Evolutionary conservation across 2,113 vertebrate genomes (phyloP), one percentile per base, ranked within the genome.

Genomic region (Montifringilla adamsi): DNA sequence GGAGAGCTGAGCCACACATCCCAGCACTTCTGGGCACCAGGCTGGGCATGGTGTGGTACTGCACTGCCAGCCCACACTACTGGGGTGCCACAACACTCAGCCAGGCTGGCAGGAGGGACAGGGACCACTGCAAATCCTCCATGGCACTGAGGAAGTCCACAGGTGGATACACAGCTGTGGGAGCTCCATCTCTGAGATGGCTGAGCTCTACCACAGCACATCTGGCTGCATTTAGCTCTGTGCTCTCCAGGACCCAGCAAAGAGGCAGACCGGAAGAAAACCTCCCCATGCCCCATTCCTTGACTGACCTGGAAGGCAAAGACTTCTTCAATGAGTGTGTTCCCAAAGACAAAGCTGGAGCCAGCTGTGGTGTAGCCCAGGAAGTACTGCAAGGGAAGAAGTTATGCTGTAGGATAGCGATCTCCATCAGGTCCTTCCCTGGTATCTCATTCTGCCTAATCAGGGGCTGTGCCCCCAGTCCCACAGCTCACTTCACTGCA

Each of bases 301-400:
- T 49, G 52, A 87, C 98, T 98, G 53, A 99, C 99, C 98, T 99
- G 98, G 96, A 99, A 99, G 23, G 99, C 99, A 74, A 99, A 99
- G 68, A 98, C 91, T 1, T 97, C 64, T n/a, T 73, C 17, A 82
- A 98, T 97, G 74, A 99, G 98, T 2, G 69, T 58, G 11, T 98
- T 67, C 66, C 99, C 99, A 81, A 99, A 99, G 87, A 99, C 98
- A 6, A 99, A 99, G 16, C 70, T 31, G 63, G 99, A 99, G 15
- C 99, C 99, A 4, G 94, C 96, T 68, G 69, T 97, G 9, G 99
- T 99, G 85, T 99, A 99, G 88, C 98, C 59, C 78, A 99, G 98
- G 97, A 99, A 99, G 62, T 84, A 91, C 99, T 99, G 96, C 30
- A 93, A 96, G 47, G 21, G 55, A 72, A 95, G 69, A 56, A 69